These are phyloP conservation scores for Ctenopoma multispine DNA, from an alignment of 2,797 vertebrate genomes.

Conservation along the genomic window DNA sequence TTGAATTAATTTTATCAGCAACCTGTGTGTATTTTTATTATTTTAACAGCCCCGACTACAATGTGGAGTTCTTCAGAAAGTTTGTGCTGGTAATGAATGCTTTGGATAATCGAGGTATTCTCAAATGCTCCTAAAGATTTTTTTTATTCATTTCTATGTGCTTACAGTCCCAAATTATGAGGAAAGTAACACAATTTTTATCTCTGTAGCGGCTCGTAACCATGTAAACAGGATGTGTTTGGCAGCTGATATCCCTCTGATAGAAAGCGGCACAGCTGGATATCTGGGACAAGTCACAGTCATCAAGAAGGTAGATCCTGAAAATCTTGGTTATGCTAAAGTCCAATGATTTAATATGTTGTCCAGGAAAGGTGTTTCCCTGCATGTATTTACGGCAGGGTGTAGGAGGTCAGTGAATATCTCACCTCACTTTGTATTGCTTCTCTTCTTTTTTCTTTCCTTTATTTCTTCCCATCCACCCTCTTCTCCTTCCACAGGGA, in stretches of 20 bases:
- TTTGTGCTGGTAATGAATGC: constrained; percentile 98
- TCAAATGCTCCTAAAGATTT: rapidly evolving
- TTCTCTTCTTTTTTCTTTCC: not conserved
- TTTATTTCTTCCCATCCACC: too few species aligned
- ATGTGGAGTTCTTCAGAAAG: constrained; percentile 96
- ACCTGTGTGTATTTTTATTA: not conserved
- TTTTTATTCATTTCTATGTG: not conserved
- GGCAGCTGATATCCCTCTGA: constrained; percentile 95
- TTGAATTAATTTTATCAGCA: not conserved
- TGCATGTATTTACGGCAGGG: not conserved
- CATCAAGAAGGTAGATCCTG: constrained; percentile 92
- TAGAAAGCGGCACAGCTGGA: constrained; percentile 97
- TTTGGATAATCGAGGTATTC: constrained; percentile 95
- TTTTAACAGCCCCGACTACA: constrained; percentile 92
- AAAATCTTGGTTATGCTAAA: not conserved
- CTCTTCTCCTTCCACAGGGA: constrained; percentile 81
- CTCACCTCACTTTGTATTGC: not conserved
- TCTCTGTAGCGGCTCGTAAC: constrained; percentile 91
- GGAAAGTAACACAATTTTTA: not conserved
- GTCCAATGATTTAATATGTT: not conserved
- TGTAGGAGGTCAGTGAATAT: not conserved
- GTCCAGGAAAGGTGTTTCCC: not conserved
- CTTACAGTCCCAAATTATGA: not conserved
- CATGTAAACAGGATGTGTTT: constrained; percentile 99
- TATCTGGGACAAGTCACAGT: constrained; percentile 98